Percentiles rank a stretch among this genome's conserved stretches.
These are phyloP conservation scores for Pogonomyrmex barbatus DNA, from an alignment of 1,140 invertebrate genomes.

Conservation along the genomic window DNA sequence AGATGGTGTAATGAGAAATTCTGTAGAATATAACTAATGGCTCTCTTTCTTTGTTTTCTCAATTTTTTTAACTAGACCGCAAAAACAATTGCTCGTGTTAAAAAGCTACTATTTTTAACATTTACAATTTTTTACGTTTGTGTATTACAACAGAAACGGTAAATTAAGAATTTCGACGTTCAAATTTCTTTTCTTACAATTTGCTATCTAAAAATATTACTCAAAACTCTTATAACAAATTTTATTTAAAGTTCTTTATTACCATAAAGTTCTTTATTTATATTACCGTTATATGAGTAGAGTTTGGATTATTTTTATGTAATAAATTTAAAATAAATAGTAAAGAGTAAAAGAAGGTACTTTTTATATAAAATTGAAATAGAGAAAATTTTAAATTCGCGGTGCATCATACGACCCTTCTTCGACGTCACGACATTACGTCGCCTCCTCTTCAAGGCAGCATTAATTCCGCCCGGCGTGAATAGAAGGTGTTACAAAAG, in stretches of 20 bases:
- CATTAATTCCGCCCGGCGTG: slow-evolving; percentile 34
- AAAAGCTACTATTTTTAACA: slow-evolving; percentile 12
- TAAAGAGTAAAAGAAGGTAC: neutral
- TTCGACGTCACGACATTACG: neutral
- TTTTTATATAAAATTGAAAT: neutral
- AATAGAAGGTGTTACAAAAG: slow-evolving; percentile 45
- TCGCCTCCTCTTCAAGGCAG: slow-evolving; percentile 22
- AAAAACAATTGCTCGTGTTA: neutral
- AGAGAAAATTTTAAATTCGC: neutral
- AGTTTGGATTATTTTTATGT: neutral
- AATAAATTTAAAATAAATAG: neutral
- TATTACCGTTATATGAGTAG: neutral
- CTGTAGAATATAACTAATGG: slow-evolving; percentile 50
- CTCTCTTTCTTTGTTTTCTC: neutral
- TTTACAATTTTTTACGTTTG: neutral
- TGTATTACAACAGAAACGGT: neutral
- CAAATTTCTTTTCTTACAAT: neutral
- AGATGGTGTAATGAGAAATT: slow-evolving; percentile 66
- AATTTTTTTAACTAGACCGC: slow-evolving; percentile 33
- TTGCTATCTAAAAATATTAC: neutral
- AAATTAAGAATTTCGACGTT: neutral
- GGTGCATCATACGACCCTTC: neutral
- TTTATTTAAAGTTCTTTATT: neutral
- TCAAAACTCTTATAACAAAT: neutral
- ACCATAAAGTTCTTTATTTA: neutral